A percentile compares a stretch with the other conserved stretches of the same genome.
These are phyloP conservation scores for Octomys mimax DNA, from an alignment of 2,797 vertebrate species.

Conservation along the genomic window DNA sequence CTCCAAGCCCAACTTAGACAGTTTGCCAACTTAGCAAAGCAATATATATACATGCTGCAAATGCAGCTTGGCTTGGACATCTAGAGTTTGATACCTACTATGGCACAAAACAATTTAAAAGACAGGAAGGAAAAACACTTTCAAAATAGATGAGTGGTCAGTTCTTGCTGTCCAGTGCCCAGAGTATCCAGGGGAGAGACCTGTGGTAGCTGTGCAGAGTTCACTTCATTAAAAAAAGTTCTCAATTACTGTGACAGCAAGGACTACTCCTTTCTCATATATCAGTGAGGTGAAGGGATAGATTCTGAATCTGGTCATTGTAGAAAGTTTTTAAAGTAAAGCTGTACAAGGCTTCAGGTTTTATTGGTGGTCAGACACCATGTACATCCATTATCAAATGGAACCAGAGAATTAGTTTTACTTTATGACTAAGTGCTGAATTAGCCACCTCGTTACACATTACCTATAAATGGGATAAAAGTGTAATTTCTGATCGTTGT, in stretches of 20 bases:
- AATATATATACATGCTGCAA: background rate
- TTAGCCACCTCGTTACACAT: background rate
- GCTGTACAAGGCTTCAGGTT: background rate
- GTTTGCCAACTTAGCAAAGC: background rate
- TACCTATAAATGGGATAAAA: background rate
- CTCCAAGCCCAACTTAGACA: background rate
- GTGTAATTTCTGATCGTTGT: background rate
- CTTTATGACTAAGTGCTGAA: constrained; percentile 13
- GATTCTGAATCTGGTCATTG: background rate
- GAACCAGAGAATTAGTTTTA: background rate
- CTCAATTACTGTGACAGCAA: constrained; percentile 33
- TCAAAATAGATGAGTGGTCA: background rate
- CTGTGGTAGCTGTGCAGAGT: background rate
- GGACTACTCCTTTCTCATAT: background rate
- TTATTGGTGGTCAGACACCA: background rate
- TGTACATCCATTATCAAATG: background rate
- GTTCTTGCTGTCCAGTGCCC: background rate
- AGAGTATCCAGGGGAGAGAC: background rate
- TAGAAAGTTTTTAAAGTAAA: constrained; percentile 59
- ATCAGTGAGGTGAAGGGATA: background rate
- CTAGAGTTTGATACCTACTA: background rate
- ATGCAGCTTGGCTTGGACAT: background rate
- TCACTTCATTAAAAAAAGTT: constrained; percentile 29
- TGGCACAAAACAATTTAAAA: background rate
- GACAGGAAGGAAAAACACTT: background rate